Percentiles rank a stretch among this genome's conserved stretches.
Evolutionary conservation across 2,797 vertebrate species (phyloP).

Genomic region (Coregonus suidteri): DNA sequence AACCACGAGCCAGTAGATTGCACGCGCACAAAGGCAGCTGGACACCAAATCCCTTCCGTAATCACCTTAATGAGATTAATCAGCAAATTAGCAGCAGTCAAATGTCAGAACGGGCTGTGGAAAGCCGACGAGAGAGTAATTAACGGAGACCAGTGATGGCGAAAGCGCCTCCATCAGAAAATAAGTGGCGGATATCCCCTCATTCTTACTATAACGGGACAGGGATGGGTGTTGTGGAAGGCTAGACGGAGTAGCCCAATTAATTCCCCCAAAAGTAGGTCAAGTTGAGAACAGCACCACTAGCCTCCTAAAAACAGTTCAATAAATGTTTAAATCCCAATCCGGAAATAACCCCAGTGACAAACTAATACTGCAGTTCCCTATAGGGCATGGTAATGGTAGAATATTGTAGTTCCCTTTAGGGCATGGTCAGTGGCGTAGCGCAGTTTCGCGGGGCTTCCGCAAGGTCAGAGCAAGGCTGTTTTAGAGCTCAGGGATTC

Average conservation of each 20-base stretch:
- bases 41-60: constrained; percentile 74
- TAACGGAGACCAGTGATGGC: background rate
- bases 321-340: background rate
- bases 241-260: background rate
- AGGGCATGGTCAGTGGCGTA: too few relatives aligned
- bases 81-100: constrained; percentile 83
- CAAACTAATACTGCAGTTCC: background rate
- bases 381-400: background rate
- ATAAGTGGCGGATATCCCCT: background rate
- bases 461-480: too few relatives aligned
- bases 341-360: background rate
- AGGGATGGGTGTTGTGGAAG: background rate
- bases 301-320: constrained; percentile 3
- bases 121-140: constrained; percentile 61
- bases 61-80: constrained; percentile 87
- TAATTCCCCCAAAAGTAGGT: background rate
- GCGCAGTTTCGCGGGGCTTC: too few relatives aligned
- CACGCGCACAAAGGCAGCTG: constrained; percentile 68
- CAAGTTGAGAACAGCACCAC: background rate
- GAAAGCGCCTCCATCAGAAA: background rate
- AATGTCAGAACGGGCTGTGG: constrained; percentile 77
- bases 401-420: too few relatives aligned
- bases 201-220: background rate
- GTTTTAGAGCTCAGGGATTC: too few relatives aligned
- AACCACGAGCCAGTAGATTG: background rate